Evolutionary conservation across 2,888 invertebrate genomes (phyloP).

Genomic region (Hypsopygia costalis): DNA sequence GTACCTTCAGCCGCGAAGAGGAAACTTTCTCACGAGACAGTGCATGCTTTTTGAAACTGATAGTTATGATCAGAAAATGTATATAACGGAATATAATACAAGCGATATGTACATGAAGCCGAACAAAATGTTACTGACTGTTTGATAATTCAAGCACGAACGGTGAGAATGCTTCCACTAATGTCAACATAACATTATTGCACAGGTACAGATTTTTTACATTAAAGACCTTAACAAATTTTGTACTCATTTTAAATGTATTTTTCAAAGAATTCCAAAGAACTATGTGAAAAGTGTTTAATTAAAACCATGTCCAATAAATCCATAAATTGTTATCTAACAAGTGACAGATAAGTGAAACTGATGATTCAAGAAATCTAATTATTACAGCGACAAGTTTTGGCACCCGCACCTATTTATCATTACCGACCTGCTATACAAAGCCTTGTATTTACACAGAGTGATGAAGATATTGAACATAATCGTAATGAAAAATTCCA

Average conservation of each 20-base stretch:
- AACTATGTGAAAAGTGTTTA: not conserved
- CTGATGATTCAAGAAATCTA: constrained; percentile 2
- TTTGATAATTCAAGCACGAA: constrained; percentile 77
- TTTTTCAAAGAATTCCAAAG: not conserved
- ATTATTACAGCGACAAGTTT: constrained; percentile 9
- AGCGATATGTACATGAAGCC: constrained; percentile 83
- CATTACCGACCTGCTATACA: constrained; percentile 6
- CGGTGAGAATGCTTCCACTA: constrained; percentile 82
- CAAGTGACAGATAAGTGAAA: constrained; percentile 3
- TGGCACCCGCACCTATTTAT: constrained; percentile 23
- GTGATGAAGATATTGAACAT: constrained; percentile 16
- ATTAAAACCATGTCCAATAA: constrained; percentile 6
- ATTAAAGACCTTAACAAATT: constrained; percentile 15
- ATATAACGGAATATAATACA: constrained; percentile 80
- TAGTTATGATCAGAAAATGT: constrained; percentile 75
- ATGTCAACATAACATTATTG: constrained; percentile 30
- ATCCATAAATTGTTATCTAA: constrained; percentile 4
- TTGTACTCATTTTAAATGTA: not conserved
- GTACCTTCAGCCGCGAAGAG: constrained; percentile 93
- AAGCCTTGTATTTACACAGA: constrained; percentile 41
- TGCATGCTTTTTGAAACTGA: constrained; percentile 83
- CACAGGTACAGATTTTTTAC: constrained; percentile 46
- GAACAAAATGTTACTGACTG: constrained; percentile 77
- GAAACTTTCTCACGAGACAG: constrained; percentile 89
- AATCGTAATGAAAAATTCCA: constrained; percentile 13